These are phyloP conservation scores for Enteromius argenteus DNA, from an alignment of 2,797 vertebrate species.

Conservation along the genomic window DNA sequence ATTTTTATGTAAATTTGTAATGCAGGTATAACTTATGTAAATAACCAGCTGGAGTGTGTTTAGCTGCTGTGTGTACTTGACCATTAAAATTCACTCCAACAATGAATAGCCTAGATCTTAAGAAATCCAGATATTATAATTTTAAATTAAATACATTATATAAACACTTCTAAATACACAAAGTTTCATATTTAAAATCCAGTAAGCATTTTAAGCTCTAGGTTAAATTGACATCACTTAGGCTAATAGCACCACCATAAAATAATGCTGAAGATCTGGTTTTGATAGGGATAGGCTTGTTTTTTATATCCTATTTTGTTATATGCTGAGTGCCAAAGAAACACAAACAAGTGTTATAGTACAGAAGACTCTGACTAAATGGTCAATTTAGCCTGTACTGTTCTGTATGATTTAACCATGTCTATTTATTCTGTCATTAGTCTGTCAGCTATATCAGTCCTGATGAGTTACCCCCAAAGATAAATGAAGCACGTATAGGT, in stretches of 20 bases:
- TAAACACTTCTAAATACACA: not conserved
- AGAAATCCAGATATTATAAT: not conserved
- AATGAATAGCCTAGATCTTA: not conserved
- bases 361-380: not conserved
- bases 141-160: not conserved
- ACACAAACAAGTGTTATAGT: slow-evolving; percentile 6
- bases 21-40: not conserved
- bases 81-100: not conserved
- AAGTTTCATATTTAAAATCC: not conserved
- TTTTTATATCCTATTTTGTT: not conserved
- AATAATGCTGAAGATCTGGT: not conserved
- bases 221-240: not conserved
- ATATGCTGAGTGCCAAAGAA: not conserved
- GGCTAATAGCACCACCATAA: not conserved
- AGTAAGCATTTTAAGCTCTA: not conserved
- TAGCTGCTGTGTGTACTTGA: not conserved
- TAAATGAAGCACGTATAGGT: slow-evolving; percentile 66
- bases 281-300: slow-evolving; percentile 17
- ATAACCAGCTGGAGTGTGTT: not conserved
- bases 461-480: slow-evolving; percentile 61
- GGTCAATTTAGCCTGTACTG: not conserved
- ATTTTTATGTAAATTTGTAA: not conserved
- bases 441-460: slow-evolving; percentile 61
- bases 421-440: slow-evolving; percentile 44
- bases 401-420: not conserved